Evolutionary conservation across 2,797 vertebrate genomes (phyloP), one percentile per base, ranked within the genome.

Genomic region (Hoplostethus mediterraneus): DNA sequence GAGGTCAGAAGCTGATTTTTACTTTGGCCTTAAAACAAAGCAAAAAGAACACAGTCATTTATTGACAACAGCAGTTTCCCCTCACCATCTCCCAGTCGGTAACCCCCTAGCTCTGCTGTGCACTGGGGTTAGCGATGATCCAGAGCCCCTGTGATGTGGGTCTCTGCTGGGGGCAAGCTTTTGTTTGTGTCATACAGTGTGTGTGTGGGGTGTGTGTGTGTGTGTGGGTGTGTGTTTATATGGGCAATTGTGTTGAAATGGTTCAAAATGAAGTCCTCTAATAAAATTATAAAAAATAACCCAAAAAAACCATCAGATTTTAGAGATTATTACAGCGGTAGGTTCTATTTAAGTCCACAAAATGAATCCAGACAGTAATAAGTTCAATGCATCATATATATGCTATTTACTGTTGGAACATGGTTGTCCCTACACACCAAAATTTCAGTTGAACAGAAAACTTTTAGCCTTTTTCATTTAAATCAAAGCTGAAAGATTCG

Each of bases 31-130:
- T 9, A 16, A 49, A 77, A 68, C 68, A 63, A 73, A 70, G 42
- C 52, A 59, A 65, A 65, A 71, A 53, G 25, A 83, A 14, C 2
- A 10, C 52, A 80, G 55, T 82, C 74, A 83, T 88, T 86, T 86
- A 89, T 88, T 83, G 80, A 89, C 82, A 85, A 81, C 84, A 84
- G 83, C 77, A 77, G 73, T 82, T 83, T 64, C 63, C 70, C 57
- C 47, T 48, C 65, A 64, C 48, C 55, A 45, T 54, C 48, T 25
- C 56, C 31, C 40, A 55, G 53, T 73, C 40, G 69, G 78, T 62
- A 21, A 63, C 40, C 52, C 67, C 57, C 59, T 55, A 67, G 68
- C 33, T 57, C 48, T 71, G 60, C 55, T 82, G 55, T 73, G 78
- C 73, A 81, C 69, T 53, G 63, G 74, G 80, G 62, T 75, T 52